phyloP scores from a whole-genome alignment of 2,113 vertebrate genomes.

The Taurulus bubalis region DNA sequence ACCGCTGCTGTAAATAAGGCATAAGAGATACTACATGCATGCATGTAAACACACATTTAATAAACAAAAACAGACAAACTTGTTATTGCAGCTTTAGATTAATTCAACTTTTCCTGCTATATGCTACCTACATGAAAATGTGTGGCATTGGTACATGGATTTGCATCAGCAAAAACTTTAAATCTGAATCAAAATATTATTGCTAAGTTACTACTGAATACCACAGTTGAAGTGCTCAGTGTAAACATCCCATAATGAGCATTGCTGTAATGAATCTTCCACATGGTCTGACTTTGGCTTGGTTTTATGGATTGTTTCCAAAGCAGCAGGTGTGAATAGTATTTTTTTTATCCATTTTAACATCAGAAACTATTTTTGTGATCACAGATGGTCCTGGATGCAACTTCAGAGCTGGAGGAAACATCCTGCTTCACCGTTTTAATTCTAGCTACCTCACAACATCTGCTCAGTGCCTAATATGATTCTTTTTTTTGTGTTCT shows the following conservation, averaged over 20 bases:
- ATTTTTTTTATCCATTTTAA: not conserved
- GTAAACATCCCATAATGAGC: not conserved
- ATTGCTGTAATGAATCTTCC: slow-evolving; percentile 12
- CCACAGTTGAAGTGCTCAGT: not conserved
- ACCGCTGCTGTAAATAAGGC: not conserved
- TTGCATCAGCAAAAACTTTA: slow-evolving; percentile 10
- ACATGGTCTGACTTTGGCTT: slow-evolving; percentile 2
- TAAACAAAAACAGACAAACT: not conserved
- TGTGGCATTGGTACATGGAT: slow-evolving; percentile 2
- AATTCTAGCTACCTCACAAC: slow-evolving; percentile 15
- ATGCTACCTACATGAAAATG: not conserved
- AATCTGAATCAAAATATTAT: slow-evolving; percentile 27
- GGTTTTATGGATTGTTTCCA: not conserved
- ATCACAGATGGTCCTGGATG: slow-evolving; percentile 2
- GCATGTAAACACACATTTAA: not conserved
- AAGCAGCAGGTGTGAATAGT: slow-evolving; percentile 9
- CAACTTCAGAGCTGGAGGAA: slow-evolving; percentile 3
- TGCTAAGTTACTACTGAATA: slow-evolving; percentile 15
- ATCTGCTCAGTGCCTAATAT: slow-evolving; percentile 3
- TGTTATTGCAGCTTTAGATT: not conserved
- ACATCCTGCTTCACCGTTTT: not conserved
- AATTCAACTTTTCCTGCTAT: not conserved
- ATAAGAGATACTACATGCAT: not conserved
- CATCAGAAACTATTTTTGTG: slow-evolving; percentile 6
- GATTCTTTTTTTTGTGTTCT: not conserved